Base-by-base conservation (phyloP, 1,140 invertebrate genomes). In the Argopecten irradians region DNA sequence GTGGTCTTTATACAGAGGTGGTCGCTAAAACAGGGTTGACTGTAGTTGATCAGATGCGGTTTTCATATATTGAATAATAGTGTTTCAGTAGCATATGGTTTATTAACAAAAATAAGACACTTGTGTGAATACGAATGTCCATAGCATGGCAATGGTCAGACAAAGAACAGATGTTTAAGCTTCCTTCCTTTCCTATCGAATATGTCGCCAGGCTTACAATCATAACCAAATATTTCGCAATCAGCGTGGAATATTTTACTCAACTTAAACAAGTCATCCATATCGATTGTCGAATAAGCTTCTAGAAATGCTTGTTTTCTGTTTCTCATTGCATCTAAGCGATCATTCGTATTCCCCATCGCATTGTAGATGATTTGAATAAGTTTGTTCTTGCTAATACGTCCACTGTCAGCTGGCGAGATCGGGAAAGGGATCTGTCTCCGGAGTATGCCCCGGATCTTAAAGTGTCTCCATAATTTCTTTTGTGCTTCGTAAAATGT, bases 221-320 rank as follows among this genome's bases (percentile, higher is more conserved):
- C 85, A 84, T 90, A 90, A 32, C 89, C 85, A 71, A 90, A 90
- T 1, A 90, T 34, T 7, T 86, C 34, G 84, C 86, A 90, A 82
- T 90, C 89, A 3, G 55, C 83, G 55, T 83, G 34, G 71, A 86
- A 86, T 16, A 90, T 87, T 16, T 16, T 16, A 34, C 83, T 35
- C 11, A 90, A 39, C 34, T 22, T 34, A 32, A 34, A 19, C 9
- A 88, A 33, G 43, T 88, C 89, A 8, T 85, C 36, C 28, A 82
- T 86, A 34, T 46, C 32, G 1, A 90, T 39, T 39, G 55, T 84
- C 3, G 71, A 13, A 83, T 87, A 89, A 8, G 88, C 85, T 13
- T 89, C 86, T 22, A 16, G 2, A 33, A 89, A 46, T 36, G 82
- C 86, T 8, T 89, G 35, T 34, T 86, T n/a, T 83, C 82, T 43